Base-by-base conservation (phyloP, 2,797 vertebrate species). In the Chaunax sp. region DNA sequence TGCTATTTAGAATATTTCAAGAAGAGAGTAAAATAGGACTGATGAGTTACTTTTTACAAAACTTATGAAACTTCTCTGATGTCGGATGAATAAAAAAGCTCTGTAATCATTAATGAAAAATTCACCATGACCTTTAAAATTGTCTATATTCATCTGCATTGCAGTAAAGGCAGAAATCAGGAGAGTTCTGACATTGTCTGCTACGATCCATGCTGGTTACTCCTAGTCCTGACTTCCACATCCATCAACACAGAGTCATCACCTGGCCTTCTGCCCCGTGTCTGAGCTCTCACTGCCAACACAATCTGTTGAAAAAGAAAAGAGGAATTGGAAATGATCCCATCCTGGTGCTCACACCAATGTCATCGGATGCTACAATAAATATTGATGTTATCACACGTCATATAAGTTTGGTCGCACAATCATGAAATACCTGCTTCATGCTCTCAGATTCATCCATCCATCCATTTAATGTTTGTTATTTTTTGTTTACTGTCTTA, bases 211-310 rank as follows among this genome's bases (percentile, higher is more conserved):
- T 71, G 72, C 69, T 69, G 78, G 67, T 86, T 84, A 67, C 66
- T 77, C 60, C 59, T 80, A 33, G 77, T 81, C 85, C 81, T 78
- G 68, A 69, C 78, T 73, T 82, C 77, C 81, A 76, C 87, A 93
- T 93, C 84, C 84, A 88, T 93, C 92, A 92, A 61, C 37, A 20
- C 67, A 57, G 85, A 88, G 91, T 87, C 90, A 80, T 82, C 83
- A 80, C 89, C 80, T 84, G 82, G 87, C 86, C 77, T 45, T 74
- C 78, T 79, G 85, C 88, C 88, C 91, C 58, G 58, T 83, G 86
- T 78, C 83, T 90, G 76, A 54, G 30, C 65, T 82, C 71, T 87
- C 82, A 77, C 71, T 89, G 73, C 75, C 82, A 66, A 38, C 40
- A 25, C 85, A 79, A 84, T 87, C 82, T 84, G 82, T 89, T 91